Conservation (phyloP, 92 coral and sea anemone genomes). For the Umimayanthus kanabou region DNA sequence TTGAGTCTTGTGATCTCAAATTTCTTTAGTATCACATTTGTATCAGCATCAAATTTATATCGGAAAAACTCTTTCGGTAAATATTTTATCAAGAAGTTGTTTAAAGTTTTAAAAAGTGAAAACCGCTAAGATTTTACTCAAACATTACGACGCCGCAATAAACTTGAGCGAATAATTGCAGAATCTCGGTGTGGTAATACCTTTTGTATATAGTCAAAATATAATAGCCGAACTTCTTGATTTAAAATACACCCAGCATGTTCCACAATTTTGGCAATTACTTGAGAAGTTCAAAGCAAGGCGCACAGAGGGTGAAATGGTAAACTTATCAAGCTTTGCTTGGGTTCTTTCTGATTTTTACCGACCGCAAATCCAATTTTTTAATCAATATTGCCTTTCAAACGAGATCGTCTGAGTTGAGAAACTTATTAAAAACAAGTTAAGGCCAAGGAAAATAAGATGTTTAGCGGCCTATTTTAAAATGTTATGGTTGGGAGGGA, state of each 20-base stretch:
- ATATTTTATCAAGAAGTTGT: not conserved
- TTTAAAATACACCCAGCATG: constrained; percentile 9
- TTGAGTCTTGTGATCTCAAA: not conserved
- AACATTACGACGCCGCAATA: too few relatives aligned
- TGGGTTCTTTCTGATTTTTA: not conserved
- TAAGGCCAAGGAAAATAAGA: too few relatives aligned
- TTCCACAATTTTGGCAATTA: not conserved
- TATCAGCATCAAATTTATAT: not conserved
- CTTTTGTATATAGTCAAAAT: not conserved
- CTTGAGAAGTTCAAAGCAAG: constrained; percentile 7
- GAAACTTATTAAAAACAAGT: not conserved
- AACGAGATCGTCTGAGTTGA: not conserved
- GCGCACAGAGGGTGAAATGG: not conserved
- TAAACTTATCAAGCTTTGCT: not conserved
- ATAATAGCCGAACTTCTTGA: not conserved
- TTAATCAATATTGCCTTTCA: not conserved
- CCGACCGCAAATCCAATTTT: not conserved
- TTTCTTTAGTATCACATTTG: not conserved
- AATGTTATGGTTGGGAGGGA: too few relatives aligned
- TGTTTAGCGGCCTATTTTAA: too few relatives aligned
- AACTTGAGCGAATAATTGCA: too few relatives aligned
- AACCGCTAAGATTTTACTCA: too few relatives aligned
- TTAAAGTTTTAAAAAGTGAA: too few relatives aligned
- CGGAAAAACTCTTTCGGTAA: not conserved
- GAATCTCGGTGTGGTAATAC: not conserved